A percentile compares a stretch with the other conserved stretches of the same genome.
phyloP scores from a whole-genome alignment of 2,888 invertebrate species.

The Noctua fimbriata region DNA sequence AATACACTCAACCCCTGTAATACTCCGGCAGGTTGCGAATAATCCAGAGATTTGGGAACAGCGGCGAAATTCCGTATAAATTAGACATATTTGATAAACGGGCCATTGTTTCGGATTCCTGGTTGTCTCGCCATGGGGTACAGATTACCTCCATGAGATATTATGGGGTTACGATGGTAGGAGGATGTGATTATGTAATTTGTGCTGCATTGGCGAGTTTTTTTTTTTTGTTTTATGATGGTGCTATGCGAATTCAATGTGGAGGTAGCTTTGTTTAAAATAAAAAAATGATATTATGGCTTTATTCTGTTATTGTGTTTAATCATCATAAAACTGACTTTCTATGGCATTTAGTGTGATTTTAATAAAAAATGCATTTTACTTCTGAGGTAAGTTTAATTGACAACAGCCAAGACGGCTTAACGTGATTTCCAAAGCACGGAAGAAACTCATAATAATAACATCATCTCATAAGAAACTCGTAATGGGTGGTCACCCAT shows the following conservation, averaged over 20 bases:
- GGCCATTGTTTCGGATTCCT: slow-evolving; percentile 63
- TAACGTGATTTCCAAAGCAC: not conserved
- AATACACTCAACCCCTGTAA: slow-evolving; percentile 53
- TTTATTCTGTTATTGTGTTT: not conserved
- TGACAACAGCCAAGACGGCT: not conserved
- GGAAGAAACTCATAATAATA: not conserved
- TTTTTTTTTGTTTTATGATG: not conserved
- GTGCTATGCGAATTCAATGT: not conserved
- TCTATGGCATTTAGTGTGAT: not conserved
- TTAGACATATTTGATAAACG: slow-evolving; percentile 69
- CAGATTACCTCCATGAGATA: slow-evolving; percentile 60
- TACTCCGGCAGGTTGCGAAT: slow-evolving; percentile 52
- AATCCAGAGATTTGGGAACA: slow-evolving; percentile 64
- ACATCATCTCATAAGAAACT: too few relatives aligned
- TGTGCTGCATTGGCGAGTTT: slow-evolving; percentile 20
- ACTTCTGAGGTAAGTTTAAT: too few relatives aligned
- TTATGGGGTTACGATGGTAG: slow-evolving; percentile 33
- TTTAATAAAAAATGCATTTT: too few relatives aligned
- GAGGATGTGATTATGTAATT: slow-evolving; percentile 52
- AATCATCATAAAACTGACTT: not conserved
- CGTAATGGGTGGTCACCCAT: not conserved
- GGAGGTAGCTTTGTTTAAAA: not conserved
- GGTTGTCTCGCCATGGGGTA: slow-evolving; percentile 53
- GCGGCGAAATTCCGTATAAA: slow-evolving; percentile 64
- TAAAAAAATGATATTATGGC: not conserved